Conservation (phyloP, 2,797 vertebrate species). For the Kryptolebias ocellatus region DNA sequence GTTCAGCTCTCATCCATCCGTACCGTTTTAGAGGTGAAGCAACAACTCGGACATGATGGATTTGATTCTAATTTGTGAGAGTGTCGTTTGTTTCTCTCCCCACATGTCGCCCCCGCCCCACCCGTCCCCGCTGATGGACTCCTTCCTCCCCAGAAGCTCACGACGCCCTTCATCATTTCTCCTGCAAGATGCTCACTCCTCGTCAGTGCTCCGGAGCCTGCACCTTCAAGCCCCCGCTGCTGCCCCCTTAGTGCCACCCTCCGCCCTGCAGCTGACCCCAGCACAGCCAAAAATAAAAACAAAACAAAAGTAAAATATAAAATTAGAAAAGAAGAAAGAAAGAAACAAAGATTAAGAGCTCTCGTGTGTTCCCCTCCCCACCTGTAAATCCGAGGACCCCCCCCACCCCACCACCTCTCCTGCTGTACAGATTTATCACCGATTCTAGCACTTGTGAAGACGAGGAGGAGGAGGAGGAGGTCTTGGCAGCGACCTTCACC, state of each 20-base stretch:
- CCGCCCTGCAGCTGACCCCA: constrained; percentile 37
- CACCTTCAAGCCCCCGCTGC: constrained; percentile 93
- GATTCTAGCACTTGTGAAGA: constrained; percentile 53
- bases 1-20: neutral
- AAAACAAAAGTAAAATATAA: no score
- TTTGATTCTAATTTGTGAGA: neutral
- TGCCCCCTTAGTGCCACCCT: constrained; percentile 84
- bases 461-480: constrained; percentile 12
- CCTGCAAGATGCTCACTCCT: constrained; percentile 95
- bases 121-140: constrained; percentile 64
- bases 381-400: constrained; percentile 57
- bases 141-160: constrained; percentile 88
- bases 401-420: constrained; percentile 10
- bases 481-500: constrained; percentile 5
- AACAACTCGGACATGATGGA: neutral
- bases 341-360: constrained; percentile 25
- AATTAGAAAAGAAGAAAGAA: neutral
- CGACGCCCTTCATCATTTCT: constrained; percentile 93
- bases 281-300: constrained; percentile 69
- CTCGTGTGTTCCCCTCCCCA: constrained; percentile 31
- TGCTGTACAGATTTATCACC: constrained; percentile 58
- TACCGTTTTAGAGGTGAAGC: no score
- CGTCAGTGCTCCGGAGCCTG: constrained; percentile 93
- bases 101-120: neutral
- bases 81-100: constrained; percentile 11